Evolutionary conservation across 2,888 invertebrate genomes (phyloP).

Genomic region (Micropterix aruncella): DNA sequence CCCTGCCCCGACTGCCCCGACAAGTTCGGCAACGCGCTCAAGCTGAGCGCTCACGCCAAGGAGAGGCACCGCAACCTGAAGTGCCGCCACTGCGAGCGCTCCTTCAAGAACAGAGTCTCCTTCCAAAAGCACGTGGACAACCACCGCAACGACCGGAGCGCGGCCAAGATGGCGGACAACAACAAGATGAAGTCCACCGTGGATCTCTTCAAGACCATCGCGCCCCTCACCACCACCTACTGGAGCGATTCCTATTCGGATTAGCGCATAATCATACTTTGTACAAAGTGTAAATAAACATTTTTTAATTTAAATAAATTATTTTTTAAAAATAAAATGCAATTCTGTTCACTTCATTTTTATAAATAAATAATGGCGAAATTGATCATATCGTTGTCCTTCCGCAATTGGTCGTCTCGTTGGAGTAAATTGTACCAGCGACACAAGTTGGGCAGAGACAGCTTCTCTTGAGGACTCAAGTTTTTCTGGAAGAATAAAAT

Average conservation of each 20-base stretch:
- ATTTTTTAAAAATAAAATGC: too few relatives aligned
- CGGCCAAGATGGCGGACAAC: constrained; percentile 13
- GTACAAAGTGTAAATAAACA: too few relatives aligned
- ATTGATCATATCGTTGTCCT: background rate
- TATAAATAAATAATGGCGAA: background rate
- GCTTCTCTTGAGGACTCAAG: background rate
- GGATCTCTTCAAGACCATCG: constrained; percentile 28
- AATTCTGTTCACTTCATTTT: too few relatives aligned
- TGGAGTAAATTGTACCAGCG: background rate
- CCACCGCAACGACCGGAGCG: constrained; percentile 17
- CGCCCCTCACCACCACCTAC: constrained; percentile 28
- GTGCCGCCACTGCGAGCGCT: constrained; percentile 25
- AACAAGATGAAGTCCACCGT: constrained; percentile 14
- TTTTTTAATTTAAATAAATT: too few relatives aligned
- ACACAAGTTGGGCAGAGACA: background rate
- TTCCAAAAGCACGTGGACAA: constrained; percentile 26
- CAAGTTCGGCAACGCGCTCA: constrained; percentile 30
- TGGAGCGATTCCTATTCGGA: constrained; percentile 33
- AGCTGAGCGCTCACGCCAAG: constrained; percentile 33
- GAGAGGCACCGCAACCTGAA: constrained; percentile 21
- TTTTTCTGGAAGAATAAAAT: background rate
- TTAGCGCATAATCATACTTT: too few relatives aligned
- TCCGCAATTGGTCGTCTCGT: background rate
- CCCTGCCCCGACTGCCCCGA: constrained; percentile 28
- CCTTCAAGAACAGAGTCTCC: constrained; percentile 26